Evolutionary conservation across 2,113 vertebrate species (phyloP).

Genomic region (Festucalex cinctus): DNA sequence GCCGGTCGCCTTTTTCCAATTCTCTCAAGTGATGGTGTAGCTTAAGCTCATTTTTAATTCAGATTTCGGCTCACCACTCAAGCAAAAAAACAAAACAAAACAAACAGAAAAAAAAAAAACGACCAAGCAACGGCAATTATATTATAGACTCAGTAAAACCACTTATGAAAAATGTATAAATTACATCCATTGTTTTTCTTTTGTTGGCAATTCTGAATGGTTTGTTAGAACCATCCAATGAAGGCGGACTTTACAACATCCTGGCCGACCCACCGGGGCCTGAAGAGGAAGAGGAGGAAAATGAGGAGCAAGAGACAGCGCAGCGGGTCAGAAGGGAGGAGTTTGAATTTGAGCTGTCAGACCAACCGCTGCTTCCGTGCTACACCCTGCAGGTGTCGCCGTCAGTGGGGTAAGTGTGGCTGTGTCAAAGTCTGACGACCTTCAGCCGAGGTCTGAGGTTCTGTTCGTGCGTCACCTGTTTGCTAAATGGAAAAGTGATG

Average conservation of each 20-base stretch:
- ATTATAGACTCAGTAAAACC: too few species aligned
- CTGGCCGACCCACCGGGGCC: constrained; percentile 33
- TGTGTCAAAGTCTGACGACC: not conserved
- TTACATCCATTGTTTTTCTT: not conserved
- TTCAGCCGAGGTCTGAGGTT: not conserved
- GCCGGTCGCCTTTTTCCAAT: too few species aligned
- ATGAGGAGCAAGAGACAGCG: constrained; percentile 30
- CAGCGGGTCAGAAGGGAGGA: constrained; percentile 39
- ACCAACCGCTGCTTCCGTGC: constrained; percentile 52
- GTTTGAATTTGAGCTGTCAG: constrained; percentile 58
- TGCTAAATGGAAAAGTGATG: not conserved
- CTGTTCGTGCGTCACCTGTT: not conserved
- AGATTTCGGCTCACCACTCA: too few species aligned
- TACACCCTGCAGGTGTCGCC: constrained; percentile 51
- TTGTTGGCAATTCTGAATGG: not conserved
- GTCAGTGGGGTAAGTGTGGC: constrained; percentile 36
- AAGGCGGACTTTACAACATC: constrained; percentile 16
- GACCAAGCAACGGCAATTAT: too few species aligned
- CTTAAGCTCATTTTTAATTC: too few species aligned
- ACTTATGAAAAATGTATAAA: too few species aligned
- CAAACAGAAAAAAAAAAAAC: too few species aligned
- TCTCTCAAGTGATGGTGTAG: too few species aligned
- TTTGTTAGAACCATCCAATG: constrained; percentile 19
- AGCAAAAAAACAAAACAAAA: too few species aligned
- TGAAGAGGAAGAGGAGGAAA: constrained; percentile 14